Evolutionary conservation across 2,113 vertebrate genomes (phyloP).

Genomic region (Coryphaenoides rupestris): DNA sequence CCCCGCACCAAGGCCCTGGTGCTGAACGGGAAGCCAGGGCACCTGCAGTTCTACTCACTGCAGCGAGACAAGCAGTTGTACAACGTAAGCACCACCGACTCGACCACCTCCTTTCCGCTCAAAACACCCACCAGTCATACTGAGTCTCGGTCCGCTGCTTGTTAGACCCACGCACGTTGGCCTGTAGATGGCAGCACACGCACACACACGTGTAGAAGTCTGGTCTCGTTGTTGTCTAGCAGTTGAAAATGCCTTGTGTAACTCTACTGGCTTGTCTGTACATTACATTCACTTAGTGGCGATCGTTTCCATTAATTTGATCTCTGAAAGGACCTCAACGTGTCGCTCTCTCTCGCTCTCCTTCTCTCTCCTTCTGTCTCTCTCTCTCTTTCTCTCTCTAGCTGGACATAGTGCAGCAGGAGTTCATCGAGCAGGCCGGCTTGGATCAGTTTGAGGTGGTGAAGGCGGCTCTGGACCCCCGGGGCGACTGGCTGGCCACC

Average conservation of each 20-base stretch:
- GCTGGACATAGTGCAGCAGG: slow-evolving; percentile 94
- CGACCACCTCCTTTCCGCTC: background rate
- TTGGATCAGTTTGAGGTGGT: slow-evolving; percentile 84
- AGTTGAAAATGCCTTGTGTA: too few species aligned
- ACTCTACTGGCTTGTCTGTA: too few species aligned
- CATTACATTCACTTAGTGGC: too few species aligned
- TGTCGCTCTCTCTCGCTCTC: too few species aligned
- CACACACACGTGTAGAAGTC: too few species aligned
- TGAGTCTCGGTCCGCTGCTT: background rate
- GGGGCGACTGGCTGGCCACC: slow-evolving; percentile 86
- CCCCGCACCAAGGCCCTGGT: slow-evolving; percentile 90
- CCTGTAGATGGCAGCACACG: too few species aligned
- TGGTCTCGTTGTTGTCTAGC: too few species aligned
- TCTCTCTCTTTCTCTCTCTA: slow-evolving; percentile 35
- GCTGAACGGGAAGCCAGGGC: slow-evolving; percentile 94
- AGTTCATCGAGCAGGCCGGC: slow-evolving; percentile 81
- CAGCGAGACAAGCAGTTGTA: slow-evolving; percentile 89
- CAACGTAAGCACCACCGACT: slow-evolving; percentile 76
- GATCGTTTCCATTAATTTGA: too few species aligned
- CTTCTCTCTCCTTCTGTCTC: background rate
- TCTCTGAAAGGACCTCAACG: too few species aligned
- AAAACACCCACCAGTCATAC: background rate
- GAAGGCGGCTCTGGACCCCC: slow-evolving; percentile 74
- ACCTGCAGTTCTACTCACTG: slow-evolving; percentile 94
- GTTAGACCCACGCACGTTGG: background rate